These are phyloP conservation scores for Pelecanoides urinatrix DNA, from an alignment of 2,113 vertebrate species.

Conservation along the genomic window DNA sequence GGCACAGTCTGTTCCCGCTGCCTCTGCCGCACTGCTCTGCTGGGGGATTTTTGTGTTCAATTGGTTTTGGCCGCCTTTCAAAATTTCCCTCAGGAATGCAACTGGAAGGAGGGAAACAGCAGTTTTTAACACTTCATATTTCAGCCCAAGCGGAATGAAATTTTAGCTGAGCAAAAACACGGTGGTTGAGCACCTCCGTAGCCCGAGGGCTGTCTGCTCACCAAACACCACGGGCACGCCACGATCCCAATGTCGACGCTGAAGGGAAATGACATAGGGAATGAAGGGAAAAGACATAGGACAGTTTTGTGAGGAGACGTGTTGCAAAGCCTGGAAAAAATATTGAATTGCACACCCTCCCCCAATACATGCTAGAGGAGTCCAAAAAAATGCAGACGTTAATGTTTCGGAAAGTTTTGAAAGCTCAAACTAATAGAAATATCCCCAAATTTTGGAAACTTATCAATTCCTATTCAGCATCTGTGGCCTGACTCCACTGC, in stretches of 20 bases:
- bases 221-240: fast-evolving
- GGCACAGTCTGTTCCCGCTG: not conserved
- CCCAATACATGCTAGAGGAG: not conserved
- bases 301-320: not conserved
- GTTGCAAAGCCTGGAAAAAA: not conserved
- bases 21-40: not conserved
- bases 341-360: not conserved
- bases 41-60: not conserved
- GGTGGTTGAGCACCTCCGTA: not conserved
- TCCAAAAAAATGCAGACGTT: not conserved
- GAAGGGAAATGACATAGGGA: not conserved
- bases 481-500: not conserved
- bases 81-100: constrained; percentile 31
- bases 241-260: fast-evolving
- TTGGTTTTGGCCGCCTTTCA: not conserved
- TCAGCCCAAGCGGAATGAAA: not conserved
- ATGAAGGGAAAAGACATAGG: not conserved
- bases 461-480: not conserved
- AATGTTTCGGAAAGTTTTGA: not conserved
- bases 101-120: not conserved
- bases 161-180: not conserved
- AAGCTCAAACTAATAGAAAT: not conserved
- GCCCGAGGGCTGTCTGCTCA: not conserved
- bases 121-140: constrained; percentile 49
- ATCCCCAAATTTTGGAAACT: not conserved